Base-by-base conservation (phyloP, 2,888 invertebrate genomes). In the Mesoligia furuncula region DNA sequence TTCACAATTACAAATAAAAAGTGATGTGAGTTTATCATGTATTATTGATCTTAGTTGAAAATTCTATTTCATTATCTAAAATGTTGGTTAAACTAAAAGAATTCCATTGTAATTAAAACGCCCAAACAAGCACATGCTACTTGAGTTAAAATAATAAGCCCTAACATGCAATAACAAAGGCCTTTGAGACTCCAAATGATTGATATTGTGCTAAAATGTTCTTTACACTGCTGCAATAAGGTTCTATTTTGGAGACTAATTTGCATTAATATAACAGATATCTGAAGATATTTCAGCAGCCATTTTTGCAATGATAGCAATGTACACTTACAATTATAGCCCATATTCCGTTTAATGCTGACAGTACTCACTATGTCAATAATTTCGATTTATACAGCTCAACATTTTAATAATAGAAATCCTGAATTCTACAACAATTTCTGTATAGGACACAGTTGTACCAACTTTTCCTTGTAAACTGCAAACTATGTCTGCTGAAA, bases 311-410 rank as follows among this genome's bases (percentile, higher is more conserved):
- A 76, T 77, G 57, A 87, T 87, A 89, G 86, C 89, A 91, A 90
- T 90, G 87, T 91, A 90, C 88, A 91, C 89, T 90, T 90, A 90
- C 73, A 82, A 73, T 83, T 85, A 83, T 74, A 80, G 81, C 81
- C 79, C 79, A 83, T 83, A 75, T 79, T 76, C 76, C 80, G 83
- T 77, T 68, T 82, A 80, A 86, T 75, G 82, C 79, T 85, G 85
- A 81, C 67, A 77, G 68, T 84, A 86, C 65, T 81, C 74, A 88
- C 86, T 84, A 81, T 82, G 81, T 86, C 83, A 88, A 88, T 86
- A 88, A 86, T 83, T 88, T 87, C 66, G 31, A 82, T 87, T 87
- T 89, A 87, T 85, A 88, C 87, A 88, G 75, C 75, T 88, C 88
- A 91, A 88, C 86, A 87, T 87, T 86, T 83, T 85, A 88, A 85